A percentile compares a stretch with the other conserved stretches of the same genome.
Evolutionary conservation across 1,140 invertebrate species (phyloP).

Genomic region (Conus ventricosus): DNA sequence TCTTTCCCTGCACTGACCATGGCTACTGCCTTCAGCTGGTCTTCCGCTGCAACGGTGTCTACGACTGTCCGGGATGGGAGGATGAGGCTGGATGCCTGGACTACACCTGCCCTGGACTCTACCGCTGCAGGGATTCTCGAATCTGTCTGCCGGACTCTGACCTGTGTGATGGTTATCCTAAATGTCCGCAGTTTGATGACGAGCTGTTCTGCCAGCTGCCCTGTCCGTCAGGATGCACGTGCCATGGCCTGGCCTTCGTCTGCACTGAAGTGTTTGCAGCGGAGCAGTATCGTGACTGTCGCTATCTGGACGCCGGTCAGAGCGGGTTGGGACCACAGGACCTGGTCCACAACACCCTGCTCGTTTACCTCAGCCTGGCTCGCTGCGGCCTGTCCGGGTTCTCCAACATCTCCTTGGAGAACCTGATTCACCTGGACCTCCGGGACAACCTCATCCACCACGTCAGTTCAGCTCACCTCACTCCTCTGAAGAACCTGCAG

Average conservation of each 20-base stretch:
- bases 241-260: conserved; percentile 12
- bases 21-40: conserved; percentile 28
- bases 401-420: background rate
- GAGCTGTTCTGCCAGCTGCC: conserved; percentile 13
- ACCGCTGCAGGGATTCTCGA: conserved; percentile 12
- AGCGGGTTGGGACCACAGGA: background rate
- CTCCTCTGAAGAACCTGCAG: background rate
- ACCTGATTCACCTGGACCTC: conserved; percentile 9
- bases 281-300: background rate
- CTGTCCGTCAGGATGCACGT: conserved; percentile 12
- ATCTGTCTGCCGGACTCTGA: conserved; percentile 26
- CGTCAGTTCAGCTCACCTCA: background rate
- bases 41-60: conserved; percentile 32
- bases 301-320: background rate
- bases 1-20: conserved; percentile 5
- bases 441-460: background rate
- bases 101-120: conserved; percentile 36
- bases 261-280: background rate
- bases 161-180: conserved; percentile 35
- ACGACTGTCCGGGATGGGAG: conserved; percentile 30
- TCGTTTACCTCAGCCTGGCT: conserved; percentile 28
- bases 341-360: background rate
- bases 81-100: conserved; percentile 28
- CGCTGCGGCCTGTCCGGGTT: background rate
- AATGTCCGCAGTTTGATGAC: conserved; percentile 33